These are phyloP conservation scores for Gorsachius goisagi DNA, from an alignment of 2,113 vertebrate genomes.

Conservation along the genomic window DNA sequence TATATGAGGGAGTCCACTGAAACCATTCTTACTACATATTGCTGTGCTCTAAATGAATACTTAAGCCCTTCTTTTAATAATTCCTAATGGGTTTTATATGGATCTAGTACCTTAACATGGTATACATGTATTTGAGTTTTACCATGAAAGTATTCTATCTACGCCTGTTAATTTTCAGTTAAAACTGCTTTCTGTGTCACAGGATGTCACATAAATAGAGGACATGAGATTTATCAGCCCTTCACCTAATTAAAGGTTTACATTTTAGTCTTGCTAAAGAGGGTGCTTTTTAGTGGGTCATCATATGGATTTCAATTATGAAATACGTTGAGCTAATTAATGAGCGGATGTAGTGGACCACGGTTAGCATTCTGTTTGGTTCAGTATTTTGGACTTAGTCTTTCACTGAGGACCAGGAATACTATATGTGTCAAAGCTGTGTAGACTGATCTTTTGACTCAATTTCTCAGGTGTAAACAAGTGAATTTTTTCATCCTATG, in stretches of 20 bases:
- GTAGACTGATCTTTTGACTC: background rate
- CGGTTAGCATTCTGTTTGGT: background rate
- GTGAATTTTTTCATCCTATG: background rate
- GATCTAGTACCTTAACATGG: background rate
- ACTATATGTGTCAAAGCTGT: background rate
- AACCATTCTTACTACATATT: conserved; percentile 13
- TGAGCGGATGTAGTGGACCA: background rate
- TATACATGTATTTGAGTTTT: background rate
- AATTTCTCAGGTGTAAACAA: background rate
- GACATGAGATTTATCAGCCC: conserved; percentile 37
- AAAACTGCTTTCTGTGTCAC: background rate
- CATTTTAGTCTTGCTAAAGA: conserved; percentile 25
- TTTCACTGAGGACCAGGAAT: background rate
- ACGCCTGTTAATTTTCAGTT: conserved; percentile 13
- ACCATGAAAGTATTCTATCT: background rate
- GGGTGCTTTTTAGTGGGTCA: background rate
- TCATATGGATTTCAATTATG: conserved; percentile 8
- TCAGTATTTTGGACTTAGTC: background rate
- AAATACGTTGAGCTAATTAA: conserved; percentile 24
- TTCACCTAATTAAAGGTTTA: conserved; percentile 54
- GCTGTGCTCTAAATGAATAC: background rate
- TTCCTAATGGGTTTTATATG: background rate
- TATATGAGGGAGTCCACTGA: conserved; percentile 49
- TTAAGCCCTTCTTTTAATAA: background rate
- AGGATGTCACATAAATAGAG: conserved; percentile 16